These are phyloP conservation scores for Mobula hypostoma DNA, from an alignment of 2,113 vertebrate species.

Conservation along the genomic window DNA sequence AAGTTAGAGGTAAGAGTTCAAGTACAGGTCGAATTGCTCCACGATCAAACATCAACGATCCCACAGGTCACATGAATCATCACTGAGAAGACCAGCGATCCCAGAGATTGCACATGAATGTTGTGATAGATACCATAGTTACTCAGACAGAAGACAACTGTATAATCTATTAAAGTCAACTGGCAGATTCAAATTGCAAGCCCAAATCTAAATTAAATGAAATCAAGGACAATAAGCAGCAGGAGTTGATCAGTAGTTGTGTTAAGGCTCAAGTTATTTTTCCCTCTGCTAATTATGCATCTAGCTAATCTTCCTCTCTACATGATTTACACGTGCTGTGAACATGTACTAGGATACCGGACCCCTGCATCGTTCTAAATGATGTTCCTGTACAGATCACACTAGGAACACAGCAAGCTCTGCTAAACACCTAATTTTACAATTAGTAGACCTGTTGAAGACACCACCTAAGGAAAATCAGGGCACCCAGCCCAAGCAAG, in stretches of 20 bases:
- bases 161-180: not conserved
- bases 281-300: conserved; percentile 2
- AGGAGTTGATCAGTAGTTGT: not conserved
- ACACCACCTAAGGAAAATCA: not conserved
- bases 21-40: too few species aligned
- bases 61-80: too few species aligned
- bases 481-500: not conserved
- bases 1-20: too few species aligned
- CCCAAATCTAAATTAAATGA: not conserved
- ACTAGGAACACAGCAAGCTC: not conserved
- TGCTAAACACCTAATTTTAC: not conserved
- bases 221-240: not conserved
- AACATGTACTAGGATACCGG: not conserved
- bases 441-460: not conserved
- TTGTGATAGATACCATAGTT: not conserved
- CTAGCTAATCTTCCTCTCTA: not conserved
- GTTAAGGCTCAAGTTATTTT: not conserved
- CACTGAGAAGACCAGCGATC: too few species aligned
- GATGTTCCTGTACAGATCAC: not conserved
- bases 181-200: not conserved
- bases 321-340: conserved; percentile 12
- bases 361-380: conserved; percentile 6
- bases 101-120: not conserved
- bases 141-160: not conserved
- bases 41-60: too few species aligned